phyloP scores from a whole-genome alignment of 2,113 vertebrate species.

The Cinclus cinclus region DNA sequence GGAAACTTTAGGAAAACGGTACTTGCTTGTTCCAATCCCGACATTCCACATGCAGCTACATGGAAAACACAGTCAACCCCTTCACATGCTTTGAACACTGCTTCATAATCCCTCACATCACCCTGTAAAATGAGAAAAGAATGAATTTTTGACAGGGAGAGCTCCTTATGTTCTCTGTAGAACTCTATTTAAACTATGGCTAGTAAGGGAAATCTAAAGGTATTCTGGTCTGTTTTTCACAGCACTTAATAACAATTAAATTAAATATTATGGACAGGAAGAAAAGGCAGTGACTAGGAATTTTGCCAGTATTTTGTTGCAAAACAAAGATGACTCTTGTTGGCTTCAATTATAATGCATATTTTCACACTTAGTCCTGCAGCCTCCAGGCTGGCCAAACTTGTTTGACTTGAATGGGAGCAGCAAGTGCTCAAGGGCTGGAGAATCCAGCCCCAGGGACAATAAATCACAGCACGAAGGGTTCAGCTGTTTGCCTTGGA shows the following conservation, averaged over 20 bases:
- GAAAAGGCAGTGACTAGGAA: background rate
- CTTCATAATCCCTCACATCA: slow-evolving; percentile 85
- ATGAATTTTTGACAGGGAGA: background rate
- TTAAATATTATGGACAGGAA: background rate
- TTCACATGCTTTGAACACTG: slow-evolving; percentile 81
- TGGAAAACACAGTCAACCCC: slow-evolving; percentile 91
- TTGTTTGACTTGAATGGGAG: slow-evolving; percentile 51
- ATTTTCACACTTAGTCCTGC: slow-evolving; percentile 20
- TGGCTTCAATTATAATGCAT: background rate
- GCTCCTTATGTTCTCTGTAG: background rate
- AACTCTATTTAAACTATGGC: background rate
- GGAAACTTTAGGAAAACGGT: background rate
- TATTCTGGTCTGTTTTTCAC: background rate
- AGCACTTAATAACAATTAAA: background rate
- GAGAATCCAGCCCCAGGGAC: background rate
- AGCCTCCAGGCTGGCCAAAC: slow-evolving; percentile 17
- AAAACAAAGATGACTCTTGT: background rate
- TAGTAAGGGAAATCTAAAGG: background rate
- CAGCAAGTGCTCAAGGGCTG: background rate
- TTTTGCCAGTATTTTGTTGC: background rate
- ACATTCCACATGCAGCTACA: slow-evolving; percentile 91
- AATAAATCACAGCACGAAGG: background rate
- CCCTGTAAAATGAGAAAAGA: slow-evolving; percentile 71
- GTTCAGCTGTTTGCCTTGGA: background rate
- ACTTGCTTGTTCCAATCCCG: slow-evolving; percentile 87